Percentiles rank a stretch among this genome's conserved stretches.
These are phyloP conservation scores for Protomyctophum bolini DNA, from an alignment of 2,113 vertebrate species.

Conservation along the genomic window DNA sequence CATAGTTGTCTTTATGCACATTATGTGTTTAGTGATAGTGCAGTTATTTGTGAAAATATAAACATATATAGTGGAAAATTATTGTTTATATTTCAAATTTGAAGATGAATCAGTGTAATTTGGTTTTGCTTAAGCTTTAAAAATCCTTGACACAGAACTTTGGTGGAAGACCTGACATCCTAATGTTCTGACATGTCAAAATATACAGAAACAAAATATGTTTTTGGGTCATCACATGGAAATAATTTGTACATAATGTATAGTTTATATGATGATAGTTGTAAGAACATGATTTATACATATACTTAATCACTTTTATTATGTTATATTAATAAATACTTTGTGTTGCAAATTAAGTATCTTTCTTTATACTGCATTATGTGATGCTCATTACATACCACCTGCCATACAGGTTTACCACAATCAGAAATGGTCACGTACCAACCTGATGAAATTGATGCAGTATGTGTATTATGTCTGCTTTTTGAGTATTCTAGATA, in stretches of 20 bases:
- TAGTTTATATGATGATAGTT: constrained; percentile 20
- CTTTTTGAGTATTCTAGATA: too few relatives aligned
- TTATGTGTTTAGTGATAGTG: constrained; percentile 4
- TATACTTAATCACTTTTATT: background rate
- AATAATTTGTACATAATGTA: constrained; percentile 61
- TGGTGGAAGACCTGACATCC: background rate
- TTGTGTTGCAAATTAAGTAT: background rate
- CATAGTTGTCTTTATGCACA: background rate
- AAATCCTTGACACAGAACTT: background rate
- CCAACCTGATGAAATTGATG: too few relatives aligned
- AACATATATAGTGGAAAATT: background rate
- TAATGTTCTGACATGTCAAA: background rate
- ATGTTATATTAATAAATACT: background rate
- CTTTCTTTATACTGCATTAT: too few relatives aligned
- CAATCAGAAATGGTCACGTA: too few relatives aligned
- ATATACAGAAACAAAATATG: background rate
- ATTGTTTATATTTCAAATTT: background rate
- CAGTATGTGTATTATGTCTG: too few relatives aligned
- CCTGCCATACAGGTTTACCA: too few relatives aligned
- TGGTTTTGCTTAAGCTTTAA: background rate
- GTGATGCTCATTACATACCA: too few relatives aligned
- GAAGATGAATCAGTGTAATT: background rate
- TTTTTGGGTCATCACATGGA: background rate
- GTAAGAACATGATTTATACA: background rate
- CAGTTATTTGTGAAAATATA: constrained; percentile 22